Base-by-base conservation (phyloP, 53 echinoderm and acorn worm species). In the Antedon mediterranea region DNA sequence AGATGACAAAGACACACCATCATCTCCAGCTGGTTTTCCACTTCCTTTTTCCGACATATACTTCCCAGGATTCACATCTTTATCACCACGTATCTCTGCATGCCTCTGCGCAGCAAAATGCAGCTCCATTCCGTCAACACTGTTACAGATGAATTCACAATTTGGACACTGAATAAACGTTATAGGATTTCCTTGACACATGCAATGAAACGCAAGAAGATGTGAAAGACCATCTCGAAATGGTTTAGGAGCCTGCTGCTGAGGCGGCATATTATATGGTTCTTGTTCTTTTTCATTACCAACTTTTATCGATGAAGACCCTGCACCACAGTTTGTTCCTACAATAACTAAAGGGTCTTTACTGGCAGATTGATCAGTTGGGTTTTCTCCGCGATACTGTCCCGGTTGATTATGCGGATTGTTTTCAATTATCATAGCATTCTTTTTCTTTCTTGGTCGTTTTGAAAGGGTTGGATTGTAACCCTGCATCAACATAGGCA, bases 61-160 rank as follows among this genome's bases (percentile, higher is more conserved):
- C 29, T 42, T 72, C 0, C 78, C 78, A 31, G 74, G 73, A 27
- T 72, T 13, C 20, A 70, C 76, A 23, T 71, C 33, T 0, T 30
- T 73, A 7, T 14, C 43, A 27, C 75, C 82, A 74, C 83, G 77
- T 34, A 75, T 78, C 81, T 87, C 90, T 28, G 85, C 85, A 14
- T 90, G 90, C 29, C 85, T 85, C 83, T 90, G 90, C 0, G 90
- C 85, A 30, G 87, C 87, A 23, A 87, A 77, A 32, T 93, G 94
- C 11, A 89, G 78, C 78, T 93, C 90, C 89, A 93, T 87, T 31
- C 91, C 89, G 78, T 82, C 86, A 72, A 89, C 80, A 57, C 83
- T 93, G 78, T 93, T 93, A 75, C 94, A 93, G 43, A 93, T 87
- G 85, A 93, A 93, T 42, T 90, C 94, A 34, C 94, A 93, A 78